These are phyloP conservation scores for Syritta pipiens DNA, from an alignment of 2,888 invertebrate genomes.

Conservation along the genomic window DNA sequence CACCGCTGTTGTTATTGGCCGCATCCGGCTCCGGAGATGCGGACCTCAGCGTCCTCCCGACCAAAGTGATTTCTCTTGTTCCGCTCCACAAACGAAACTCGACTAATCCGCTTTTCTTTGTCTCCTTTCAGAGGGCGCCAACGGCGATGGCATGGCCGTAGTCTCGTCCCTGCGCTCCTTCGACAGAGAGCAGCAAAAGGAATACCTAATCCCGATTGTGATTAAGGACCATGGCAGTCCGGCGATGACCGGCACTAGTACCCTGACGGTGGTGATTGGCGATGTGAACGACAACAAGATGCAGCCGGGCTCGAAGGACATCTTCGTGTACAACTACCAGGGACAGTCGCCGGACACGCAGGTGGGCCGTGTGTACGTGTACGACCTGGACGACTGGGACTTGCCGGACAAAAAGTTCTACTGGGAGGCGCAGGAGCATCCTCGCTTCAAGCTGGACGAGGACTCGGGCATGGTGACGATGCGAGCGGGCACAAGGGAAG, in stretches of 20 bases:
- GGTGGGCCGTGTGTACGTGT: slow-evolving; percentile 97
- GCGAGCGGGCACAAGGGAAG: slow-evolving; percentile 94
- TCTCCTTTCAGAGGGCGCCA: slow-evolving; percentile 89
- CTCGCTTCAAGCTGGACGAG: slow-evolving; percentile 92
- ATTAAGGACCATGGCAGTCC: slow-evolving; percentile 98
- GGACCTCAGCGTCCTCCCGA: background rate
- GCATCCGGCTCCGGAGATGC: background rate
- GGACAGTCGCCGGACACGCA: slow-evolving; percentile 93
- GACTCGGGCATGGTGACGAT: slow-evolving; percentile 97
- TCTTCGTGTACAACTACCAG: slow-evolving; percentile 98
- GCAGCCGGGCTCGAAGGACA: slow-evolving; percentile 98
- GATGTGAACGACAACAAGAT: slow-evolving; percentile 99
- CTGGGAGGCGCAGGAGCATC: slow-evolving; percentile 93
- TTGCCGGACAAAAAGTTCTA: slow-evolving; percentile 98
- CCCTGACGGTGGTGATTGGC: slow-evolving; percentile 96
- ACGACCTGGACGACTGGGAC: slow-evolving; percentile 99
- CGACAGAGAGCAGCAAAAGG: slow-evolving; percentile 97
- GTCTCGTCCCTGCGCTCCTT: slow-evolving; percentile 96
- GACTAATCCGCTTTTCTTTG: background rate
- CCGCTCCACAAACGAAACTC: slow-evolving; percentile 38
- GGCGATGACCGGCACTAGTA: slow-evolving; percentile 97
- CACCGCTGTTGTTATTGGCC: background rate
- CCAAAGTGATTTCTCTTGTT: slow-evolving; percentile 56
- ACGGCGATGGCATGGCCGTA: slow-evolving; percentile 98
- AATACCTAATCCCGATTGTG: slow-evolving; percentile 97